These are phyloP conservation scores for Macrobrachium nipponense DNA, from an alignment of 1,140 invertebrate species.

Conservation along the genomic window DNA sequence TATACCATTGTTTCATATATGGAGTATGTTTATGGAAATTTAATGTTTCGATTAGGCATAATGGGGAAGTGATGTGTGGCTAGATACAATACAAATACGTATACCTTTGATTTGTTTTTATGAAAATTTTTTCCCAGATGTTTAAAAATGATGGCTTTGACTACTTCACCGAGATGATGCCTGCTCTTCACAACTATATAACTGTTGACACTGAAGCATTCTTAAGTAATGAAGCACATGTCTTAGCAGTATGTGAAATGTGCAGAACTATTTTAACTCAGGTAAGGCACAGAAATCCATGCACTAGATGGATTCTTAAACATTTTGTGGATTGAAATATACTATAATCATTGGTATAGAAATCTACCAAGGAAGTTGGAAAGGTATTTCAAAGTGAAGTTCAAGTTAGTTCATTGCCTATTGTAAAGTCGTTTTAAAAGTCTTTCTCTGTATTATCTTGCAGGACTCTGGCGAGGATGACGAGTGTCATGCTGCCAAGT, in stretches of 20 bases:
- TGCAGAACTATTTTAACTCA: constrained; percentile 81
- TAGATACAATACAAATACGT: not conserved
- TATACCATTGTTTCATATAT: too few relatives aligned
- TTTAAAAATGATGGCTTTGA: constrained; percentile 95
- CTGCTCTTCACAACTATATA: constrained; percentile 96
- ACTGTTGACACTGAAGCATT: constrained; percentile 95
- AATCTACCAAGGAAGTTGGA: too few relatives aligned
- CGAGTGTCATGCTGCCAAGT: constrained; percentile 96
- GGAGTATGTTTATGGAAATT: too few relatives aligned
- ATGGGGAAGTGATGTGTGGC: too few relatives aligned
- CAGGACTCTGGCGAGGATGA: constrained; percentile 88
- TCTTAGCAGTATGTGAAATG: constrained; percentile 96
- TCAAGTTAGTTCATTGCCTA: too few relatives aligned
- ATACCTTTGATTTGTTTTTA: not conserved
- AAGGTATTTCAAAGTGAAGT: too few relatives aligned
- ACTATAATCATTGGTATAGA: too few relatives aligned
- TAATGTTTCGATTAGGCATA: too few relatives aligned
- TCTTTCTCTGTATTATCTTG: constrained; percentile 68
- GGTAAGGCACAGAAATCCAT: constrained; percentile 69
- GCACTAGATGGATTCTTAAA: not conserved
- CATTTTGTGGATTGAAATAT: too few relatives aligned
- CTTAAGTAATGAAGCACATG: constrained; percentile 87
- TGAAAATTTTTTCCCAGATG: constrained; percentile 70
- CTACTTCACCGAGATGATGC: constrained; percentile 99
- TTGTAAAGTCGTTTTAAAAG: too few relatives aligned